Conservation (phyloP, 2,797 vertebrate species). For the Hephaestus fuliginosus region DNA sequence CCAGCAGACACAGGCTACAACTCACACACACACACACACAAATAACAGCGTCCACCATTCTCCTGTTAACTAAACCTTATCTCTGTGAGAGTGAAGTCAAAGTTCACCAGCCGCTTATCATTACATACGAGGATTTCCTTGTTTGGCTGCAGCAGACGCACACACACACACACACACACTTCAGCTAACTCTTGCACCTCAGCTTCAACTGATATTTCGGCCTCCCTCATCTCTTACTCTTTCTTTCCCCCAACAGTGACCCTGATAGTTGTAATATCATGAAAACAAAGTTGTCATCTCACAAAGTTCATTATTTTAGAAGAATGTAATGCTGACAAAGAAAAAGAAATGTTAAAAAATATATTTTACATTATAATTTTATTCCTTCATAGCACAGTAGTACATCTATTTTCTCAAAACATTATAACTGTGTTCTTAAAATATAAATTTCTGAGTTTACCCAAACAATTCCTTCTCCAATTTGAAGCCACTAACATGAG, state of each 20-base stretch:
- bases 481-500: background rate
- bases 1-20: background rate
- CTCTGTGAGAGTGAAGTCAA: slow-evolving; percentile 9
- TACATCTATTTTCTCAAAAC: too few species aligned
- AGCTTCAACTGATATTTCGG: background rate
- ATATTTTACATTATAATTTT: too few species aligned
- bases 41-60: background rate
- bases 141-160: background rate
- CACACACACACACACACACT: background rate
- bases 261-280: too few species aligned
- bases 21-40: background rate
- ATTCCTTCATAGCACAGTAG: too few species aligned
- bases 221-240: background rate
- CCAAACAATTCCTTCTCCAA: background rate
- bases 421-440: background rate
- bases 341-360: too few species aligned
- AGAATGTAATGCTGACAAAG: too few species aligned
- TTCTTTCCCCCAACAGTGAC: too few species aligned
- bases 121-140: slow-evolving; percentile 15
- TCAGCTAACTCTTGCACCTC: background rate
- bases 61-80: slow-evolving; percentile 19
- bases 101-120: slow-evolving; percentile 40
- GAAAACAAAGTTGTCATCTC: too few species aligned
- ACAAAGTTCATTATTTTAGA: too few species aligned
- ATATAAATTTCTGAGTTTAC: background rate